Conservation (phyloP, 2,888 invertebrate genomes). For the Pasiphila rectangulata region DNA sequence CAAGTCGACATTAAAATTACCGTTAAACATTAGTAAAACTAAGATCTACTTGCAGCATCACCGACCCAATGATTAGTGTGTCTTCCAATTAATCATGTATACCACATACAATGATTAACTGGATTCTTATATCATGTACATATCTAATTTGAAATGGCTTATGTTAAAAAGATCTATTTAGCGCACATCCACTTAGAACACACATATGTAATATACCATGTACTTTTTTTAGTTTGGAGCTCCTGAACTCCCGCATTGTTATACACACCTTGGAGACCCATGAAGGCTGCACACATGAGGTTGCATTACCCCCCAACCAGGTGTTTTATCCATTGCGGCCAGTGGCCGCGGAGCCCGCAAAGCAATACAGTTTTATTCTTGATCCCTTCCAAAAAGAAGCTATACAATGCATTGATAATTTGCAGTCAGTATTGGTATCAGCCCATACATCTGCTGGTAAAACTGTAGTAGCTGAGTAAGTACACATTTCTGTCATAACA, state of each 20-base stretch:
- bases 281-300: conserved; percentile 97
- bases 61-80: too few relatives aligned
- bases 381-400: conserved; percentile 99
- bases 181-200: neutral
- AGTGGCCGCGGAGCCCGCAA: conserved; percentile 86
- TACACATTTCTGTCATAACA: conserved; percentile 21
- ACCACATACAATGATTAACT: too few relatives aligned
- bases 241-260: conserved; percentile 89
- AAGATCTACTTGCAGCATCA: too few relatives aligned
- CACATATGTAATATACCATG: neutral
- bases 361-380: conserved; percentile 95
- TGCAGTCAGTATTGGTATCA: conserved; percentile 98
- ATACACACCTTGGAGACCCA: conserved; percentile 94
- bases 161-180: too few relatives aligned
- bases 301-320: conserved; percentile 94
- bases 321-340: conserved; percentile 85
- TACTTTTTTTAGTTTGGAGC: conserved; percentile 82
- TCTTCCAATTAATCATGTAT: too few relatives aligned
- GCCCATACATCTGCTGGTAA: conserved; percentile 99
- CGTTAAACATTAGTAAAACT: too few relatives aligned
- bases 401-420: conserved; percentile 97
- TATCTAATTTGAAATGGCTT: too few relatives aligned
- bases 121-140: too few relatives aligned
- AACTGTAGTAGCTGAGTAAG: conserved; percentile 99
- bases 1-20: too few relatives aligned